A percentile compares a stretch with the other conserved stretches of the same genome.
These are phyloP conservation scores for Actenoides lindsayi DNA, from an alignment of 2,113 vertebrate genomes.

Conservation along the genomic window DNA sequence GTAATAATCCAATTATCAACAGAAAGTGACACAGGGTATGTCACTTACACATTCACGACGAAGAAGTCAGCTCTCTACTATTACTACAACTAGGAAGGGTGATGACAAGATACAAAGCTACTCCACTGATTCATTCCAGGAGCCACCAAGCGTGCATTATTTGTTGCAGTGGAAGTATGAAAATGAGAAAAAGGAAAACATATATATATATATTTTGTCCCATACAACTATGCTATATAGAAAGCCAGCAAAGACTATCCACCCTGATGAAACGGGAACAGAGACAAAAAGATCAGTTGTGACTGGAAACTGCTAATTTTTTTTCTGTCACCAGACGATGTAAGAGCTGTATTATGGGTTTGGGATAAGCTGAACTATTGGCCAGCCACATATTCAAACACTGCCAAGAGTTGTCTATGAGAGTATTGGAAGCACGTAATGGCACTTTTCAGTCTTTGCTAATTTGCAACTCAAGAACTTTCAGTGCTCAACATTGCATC, in stretches of 20 bases:
- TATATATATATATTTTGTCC: neutral
- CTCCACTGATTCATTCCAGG: neutral
- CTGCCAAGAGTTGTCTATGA: neutral
- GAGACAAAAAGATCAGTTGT: neutral
- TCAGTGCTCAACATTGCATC: neutral
- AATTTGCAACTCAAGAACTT: neutral
- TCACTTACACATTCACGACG: neutral
- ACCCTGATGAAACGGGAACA: neutral
- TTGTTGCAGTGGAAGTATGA: neutral
- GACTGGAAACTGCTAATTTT: neutral
- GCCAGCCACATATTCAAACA: neutral
- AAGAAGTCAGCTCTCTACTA: neutral
- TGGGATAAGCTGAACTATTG: neutral
- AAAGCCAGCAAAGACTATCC: neutral
- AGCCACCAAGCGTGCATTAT: neutral
- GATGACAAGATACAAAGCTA: neutral
- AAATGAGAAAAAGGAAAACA: neutral
- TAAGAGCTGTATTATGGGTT: rapidly evolving
- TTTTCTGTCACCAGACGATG: neutral
- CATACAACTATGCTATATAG: rapidly evolving
- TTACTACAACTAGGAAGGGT: rapidly evolving
- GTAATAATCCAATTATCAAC: neutral
- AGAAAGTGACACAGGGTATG: neutral
- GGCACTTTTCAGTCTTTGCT: neutral
- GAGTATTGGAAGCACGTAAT: neutral